A percentile compares a stretch with the other conserved stretches of the same genome.
Conservation (phyloP, 1,140 invertebrate genomes). For the Ericerus pela region DNA sequence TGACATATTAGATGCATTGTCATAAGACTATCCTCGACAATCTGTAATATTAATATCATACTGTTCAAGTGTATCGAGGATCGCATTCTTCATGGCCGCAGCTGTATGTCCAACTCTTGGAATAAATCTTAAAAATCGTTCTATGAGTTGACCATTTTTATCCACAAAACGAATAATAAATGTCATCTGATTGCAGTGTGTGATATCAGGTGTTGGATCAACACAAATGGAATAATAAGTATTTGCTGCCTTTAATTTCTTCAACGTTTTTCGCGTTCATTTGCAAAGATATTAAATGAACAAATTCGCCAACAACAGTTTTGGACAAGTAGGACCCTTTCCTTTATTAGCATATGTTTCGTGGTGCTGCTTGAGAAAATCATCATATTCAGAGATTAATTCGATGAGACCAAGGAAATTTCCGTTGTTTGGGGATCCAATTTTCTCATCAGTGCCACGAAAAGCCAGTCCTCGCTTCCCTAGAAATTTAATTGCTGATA, state of each 20-base stretch:
- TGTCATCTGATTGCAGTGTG: constrained; percentile 14
- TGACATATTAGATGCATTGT: constrained; percentile 21
- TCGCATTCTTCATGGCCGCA: constrained; percentile 8
- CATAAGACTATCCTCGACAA: constrained; percentile 24
- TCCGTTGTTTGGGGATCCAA: constrained; percentile 21
- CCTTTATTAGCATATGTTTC: constrained; percentile 18
- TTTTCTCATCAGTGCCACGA: constrained; percentile 19
- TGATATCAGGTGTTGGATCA: constrained; percentile 14
- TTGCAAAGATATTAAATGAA: constrained; percentile 20
- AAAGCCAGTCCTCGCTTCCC: constrained; percentile 21
- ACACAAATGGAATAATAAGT: constrained; percentile 28
- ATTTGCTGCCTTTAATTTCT: constrained; percentile 28
- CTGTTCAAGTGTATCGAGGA: constrained; percentile 3
- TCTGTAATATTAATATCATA: constrained; percentile 15
- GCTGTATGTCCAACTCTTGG: constrained; percentile 7
- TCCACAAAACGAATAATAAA: constrained; percentile 17
- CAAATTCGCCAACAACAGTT: constrained; percentile 21
- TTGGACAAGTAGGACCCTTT: constrained; percentile 20
- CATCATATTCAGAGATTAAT: no score
- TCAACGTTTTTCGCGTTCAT: constrained; percentile 19
- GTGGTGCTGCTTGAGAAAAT: no score
- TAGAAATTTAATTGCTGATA: constrained; percentile 22
- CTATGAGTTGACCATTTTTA: constrained; percentile 4
- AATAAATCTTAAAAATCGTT: constrained; percentile 15
- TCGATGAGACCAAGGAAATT: no score